Conservation (phyloP, 2,888 invertebrate species). For the Loripinus fragilis region DNA sequence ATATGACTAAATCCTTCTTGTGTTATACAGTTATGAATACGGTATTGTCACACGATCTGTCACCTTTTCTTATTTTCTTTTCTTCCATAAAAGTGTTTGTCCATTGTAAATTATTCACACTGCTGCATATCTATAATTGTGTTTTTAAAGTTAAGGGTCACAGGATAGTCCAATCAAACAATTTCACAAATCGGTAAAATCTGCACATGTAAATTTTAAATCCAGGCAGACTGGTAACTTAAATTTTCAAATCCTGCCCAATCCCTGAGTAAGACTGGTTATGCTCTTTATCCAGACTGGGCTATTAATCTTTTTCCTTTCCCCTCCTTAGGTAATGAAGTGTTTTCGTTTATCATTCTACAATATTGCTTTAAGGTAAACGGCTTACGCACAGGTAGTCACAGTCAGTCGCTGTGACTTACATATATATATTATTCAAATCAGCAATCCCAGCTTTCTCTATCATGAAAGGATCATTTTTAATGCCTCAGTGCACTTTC, state of each 20-base stretch:
- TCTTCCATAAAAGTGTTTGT: background rate
- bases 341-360: conserved; percentile 15
- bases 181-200: background rate
- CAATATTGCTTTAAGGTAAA: conserved; percentile 5
- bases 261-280: conserved; percentile 10
- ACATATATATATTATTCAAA: conserved; percentile 16
- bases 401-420: conserved; percentile 3
- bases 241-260: conserved; percentile 9
- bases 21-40: background rate
- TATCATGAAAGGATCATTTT: background rate
- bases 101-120: conserved; percentile 9
- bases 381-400: background rate
- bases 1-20: conserved; percentile 1
- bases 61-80: background rate
- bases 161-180: background rate
- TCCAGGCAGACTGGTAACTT: background rate
- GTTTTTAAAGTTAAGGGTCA: background rate
- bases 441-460: background rate
- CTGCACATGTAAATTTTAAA: background rate
- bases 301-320: background rate
- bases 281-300: background rate
- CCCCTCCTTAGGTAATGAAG: conserved; percentile 10
- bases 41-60: background rate
- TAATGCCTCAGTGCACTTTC: conserved; percentile 1
- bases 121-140: background rate